phyloP scores from a whole-genome alignment of 2,113 vertebrate genomes.

The Ellobius talpinus region DNA sequence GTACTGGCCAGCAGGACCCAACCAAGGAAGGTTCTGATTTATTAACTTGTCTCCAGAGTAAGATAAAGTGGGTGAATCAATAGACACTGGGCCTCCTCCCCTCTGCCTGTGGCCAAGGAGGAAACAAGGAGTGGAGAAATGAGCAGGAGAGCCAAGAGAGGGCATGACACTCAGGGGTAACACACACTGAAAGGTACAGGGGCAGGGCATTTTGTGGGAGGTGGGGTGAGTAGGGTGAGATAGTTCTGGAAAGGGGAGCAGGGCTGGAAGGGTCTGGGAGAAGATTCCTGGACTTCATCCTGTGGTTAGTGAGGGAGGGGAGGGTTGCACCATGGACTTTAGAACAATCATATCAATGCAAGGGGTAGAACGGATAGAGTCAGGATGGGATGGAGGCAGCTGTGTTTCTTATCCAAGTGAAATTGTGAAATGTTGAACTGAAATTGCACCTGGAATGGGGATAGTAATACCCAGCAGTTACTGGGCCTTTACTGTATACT shows the following conservation, averaged over 20 bases:
- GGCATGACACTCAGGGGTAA: not conserved
- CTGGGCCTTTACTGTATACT: not conserved
- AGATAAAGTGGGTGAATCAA: conserved; percentile 66
- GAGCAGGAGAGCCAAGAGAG: not conserved
- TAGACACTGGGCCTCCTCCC: conserved; percentile 23
- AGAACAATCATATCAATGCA: not conserved
- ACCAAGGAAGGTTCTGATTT: conserved; percentile 58
- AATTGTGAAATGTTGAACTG: not conserved
- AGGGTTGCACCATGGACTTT: not conserved
- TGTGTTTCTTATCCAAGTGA: not conserved
- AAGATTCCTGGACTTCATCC: too few relatives aligned
- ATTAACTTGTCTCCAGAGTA: conserved; percentile 66
- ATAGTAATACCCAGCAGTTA: not conserved
- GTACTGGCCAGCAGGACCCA: not conserved
- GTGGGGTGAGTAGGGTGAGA: not conserved
- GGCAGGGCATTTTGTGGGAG: not conserved
- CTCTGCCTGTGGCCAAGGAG: conserved; percentile 28
- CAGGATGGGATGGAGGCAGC: not conserved
- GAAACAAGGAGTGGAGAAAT: conserved; percentile 12
- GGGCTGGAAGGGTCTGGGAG: not conserved
- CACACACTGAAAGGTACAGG: not conserved
- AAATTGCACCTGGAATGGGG: not conserved
- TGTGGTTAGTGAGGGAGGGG: not conserved
- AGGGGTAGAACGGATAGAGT: not conserved
- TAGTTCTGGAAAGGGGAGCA: not conserved